Evolutionary conservation across 2,888 invertebrate species (phyloP), one percentile per base, ranked within the genome.

Genomic region (Lobophora halterata): DNA sequence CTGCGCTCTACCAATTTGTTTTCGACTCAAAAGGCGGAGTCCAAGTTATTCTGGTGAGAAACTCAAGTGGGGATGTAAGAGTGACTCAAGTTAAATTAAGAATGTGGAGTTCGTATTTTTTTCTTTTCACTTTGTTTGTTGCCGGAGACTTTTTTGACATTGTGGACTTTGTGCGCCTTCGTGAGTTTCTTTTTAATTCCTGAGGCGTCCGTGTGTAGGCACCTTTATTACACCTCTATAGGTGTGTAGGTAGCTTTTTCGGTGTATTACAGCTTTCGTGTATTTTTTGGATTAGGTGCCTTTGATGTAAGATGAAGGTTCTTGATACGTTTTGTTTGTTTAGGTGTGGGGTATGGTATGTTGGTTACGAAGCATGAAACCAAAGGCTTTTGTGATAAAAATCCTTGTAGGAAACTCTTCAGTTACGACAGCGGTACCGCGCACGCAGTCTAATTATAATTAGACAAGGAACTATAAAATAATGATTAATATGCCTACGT

Each of bases 51-150:
- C 31, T 61, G 67, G 83, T 52, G 54, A 18, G 31, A 51, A 46
- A 46, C 58, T 70, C 67, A 69, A 80, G 75, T 75, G 71, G 79
- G 79, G 81, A 79, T 78, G 82, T 80, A 79, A 80, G 77, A 83
- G 80, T 79, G 83, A 82, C 83, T 86, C 83, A 86, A 86, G 86
- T 86, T 87, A 86, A 86, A 87, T 87, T 87, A 87, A 87, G 87
- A 87, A 87, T 87, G 83, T 86, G 82, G 78, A 83, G 78, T 74
- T 80, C 71, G 69, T 69, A 58, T 71, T 76, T 72, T 74, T 73
- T 73, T 65, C 65, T 62, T 63, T 65, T 69, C 70, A 75, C 76
- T 80, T 79, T 83, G 85, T 85, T 86, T 86, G 85, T 86, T 77
- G 82, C 79, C 72, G 67, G 69, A 65, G 79, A 80, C 80, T 85